A percentile compares a stretch with the other conserved stretches of the same genome.
Evolutionary conservation across 2,888 invertebrate species (phyloP).

Genomic region (Eristalis tenax): DNA sequence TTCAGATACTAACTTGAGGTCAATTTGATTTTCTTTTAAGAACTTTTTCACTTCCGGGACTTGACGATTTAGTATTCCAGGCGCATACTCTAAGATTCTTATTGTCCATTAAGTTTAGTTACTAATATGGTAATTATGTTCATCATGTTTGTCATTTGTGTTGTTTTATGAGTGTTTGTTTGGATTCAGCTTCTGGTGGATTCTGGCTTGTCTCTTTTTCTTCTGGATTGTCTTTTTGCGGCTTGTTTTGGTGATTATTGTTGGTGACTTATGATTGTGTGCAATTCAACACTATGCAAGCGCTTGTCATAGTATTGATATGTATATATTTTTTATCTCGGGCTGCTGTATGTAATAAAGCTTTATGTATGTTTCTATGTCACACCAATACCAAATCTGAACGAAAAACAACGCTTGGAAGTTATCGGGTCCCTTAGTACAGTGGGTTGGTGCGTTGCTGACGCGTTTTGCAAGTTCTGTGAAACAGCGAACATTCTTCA

Average conservation of each 20-base stretch:
- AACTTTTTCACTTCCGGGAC: background rate
- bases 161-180: background rate
- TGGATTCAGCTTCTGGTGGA: background rate
- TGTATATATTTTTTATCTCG: too few species aligned
- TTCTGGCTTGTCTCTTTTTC: background rate
- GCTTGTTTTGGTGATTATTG: background rate
- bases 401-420: too few species aligned
- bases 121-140: background rate
- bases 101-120: background rate
- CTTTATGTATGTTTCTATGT: too few species aligned
- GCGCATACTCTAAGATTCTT: background rate
- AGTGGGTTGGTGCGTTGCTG: too few species aligned
- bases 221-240: background rate
- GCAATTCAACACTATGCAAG: too few species aligned
- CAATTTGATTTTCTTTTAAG: background rate
- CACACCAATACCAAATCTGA: too few species aligned
- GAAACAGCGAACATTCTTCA: too few species aligned
- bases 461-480: too few species aligned
- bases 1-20: background rate
- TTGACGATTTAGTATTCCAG: slow-evolving; percentile 16
- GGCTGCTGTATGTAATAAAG: too few species aligned
- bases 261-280: too few species aligned
- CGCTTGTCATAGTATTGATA: too few species aligned
- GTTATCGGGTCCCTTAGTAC: too few species aligned
- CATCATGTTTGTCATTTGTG: background rate